Conservation (phyloP, 2,113 vertebrate genomes). For the Peromyscus leucopus region DNA sequence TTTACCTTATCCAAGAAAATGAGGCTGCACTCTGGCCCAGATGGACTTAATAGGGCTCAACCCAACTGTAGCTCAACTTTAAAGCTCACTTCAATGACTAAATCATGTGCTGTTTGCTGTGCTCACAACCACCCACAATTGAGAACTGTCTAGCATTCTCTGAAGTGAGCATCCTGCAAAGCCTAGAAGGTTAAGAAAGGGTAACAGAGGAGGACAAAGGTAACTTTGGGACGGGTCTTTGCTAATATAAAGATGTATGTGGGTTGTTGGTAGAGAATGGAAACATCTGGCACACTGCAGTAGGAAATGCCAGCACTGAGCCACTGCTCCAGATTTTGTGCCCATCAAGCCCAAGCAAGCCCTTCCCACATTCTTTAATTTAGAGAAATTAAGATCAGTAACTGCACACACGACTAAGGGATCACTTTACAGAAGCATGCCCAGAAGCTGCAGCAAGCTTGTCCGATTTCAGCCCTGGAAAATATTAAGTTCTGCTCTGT, state of each 20-base stretch:
- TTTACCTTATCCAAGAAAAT: neutral
- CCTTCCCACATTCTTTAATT: neutral
- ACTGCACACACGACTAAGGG: neutral
- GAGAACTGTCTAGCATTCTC: neutral
- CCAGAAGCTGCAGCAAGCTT: neutral
- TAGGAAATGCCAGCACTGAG: neutral
- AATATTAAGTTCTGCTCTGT: neutral
- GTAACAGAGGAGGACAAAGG: neutral
- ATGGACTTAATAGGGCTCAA: neutral
- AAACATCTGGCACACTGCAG: neutral
- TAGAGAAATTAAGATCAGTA: neutral
- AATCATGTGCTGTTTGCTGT: neutral
- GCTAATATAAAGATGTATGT: fast-evolving
- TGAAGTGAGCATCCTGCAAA: neutral
- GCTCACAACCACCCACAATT: neutral
- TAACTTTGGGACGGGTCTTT: fast-evolving
- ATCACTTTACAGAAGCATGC: slow-evolving; percentile 25
- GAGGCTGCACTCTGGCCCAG: neutral
- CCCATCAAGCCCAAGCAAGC: neutral
- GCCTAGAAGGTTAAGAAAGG: too few relatives aligned
- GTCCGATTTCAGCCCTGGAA: slow-evolving; percentile 1
- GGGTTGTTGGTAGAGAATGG: neutral
- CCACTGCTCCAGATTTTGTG: neutral
- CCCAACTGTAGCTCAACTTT: neutral
- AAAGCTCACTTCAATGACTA: neutral